Conservation (phyloP, 2,888 invertebrate species). For the Icerya purchasi region DNA sequence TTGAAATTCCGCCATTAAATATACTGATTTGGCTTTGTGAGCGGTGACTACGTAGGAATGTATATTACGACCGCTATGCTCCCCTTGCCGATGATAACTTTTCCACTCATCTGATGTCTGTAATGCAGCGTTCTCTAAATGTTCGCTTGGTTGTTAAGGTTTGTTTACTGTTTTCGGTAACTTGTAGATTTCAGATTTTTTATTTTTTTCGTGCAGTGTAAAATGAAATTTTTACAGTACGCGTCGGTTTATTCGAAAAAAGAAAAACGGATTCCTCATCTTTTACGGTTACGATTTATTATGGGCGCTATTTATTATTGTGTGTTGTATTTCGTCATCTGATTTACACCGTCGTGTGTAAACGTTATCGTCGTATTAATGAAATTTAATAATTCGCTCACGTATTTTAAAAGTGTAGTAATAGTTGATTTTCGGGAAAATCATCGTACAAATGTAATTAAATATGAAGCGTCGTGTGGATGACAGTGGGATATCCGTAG, state of each 20-base stretch:
- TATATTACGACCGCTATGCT: background rate
- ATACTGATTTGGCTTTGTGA: background rate
- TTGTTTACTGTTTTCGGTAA: constrained; percentile 13
- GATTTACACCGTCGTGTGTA: too few relatives aligned
- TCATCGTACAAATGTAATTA: constrained; percentile 37
- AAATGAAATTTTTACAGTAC: constrained; percentile 7
- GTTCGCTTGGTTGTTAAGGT: constrained; percentile 12
- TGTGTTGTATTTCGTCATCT: background rate
- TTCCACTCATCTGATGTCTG: background rate
- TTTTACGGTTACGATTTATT: background rate
- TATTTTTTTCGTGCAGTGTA: constrained; percentile 4
- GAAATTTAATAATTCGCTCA: constrained; percentile 5
- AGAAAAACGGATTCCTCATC: background rate
- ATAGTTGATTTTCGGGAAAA: background rate
- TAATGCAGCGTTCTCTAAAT: background rate
- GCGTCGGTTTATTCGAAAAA: background rate
- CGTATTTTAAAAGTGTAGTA: background rate
- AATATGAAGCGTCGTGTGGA: constrained; percentile 40
- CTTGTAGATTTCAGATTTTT: constrained; percentile 7
- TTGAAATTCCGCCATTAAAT: background rate
- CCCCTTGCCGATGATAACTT: background rate
- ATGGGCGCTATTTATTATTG: background rate
- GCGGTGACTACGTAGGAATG: background rate
- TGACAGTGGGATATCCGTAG: constrained; percentile 28
- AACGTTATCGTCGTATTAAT: constrained; percentile 2